phyloP scores from a whole-genome alignment of 2,888 invertebrate species.

The Zonitis immaculata region DNA sequence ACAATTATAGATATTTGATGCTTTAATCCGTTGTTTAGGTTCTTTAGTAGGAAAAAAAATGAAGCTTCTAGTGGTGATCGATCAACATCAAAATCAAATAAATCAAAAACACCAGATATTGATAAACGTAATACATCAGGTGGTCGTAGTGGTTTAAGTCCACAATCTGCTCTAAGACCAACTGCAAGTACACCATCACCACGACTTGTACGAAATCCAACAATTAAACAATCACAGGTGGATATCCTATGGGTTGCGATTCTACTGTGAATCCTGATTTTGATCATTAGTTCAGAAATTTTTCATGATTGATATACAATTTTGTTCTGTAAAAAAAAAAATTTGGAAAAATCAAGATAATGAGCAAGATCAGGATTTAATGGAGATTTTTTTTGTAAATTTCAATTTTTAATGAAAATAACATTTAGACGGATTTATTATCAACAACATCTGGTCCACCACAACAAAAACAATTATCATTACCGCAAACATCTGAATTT shows the following conservation, averaged over 20 bases:
- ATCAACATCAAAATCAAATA: conserved; percentile 59
- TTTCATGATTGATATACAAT: too few relatives aligned
- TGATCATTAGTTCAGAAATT: too few relatives aligned
- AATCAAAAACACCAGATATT: conserved; percentile 67
- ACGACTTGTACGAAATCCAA: conserved; percentile 48
- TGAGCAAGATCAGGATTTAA: too few relatives aligned
- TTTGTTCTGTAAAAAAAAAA: too few relatives aligned
- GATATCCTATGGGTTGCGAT: too few relatives aligned
- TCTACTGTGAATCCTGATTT: too few relatives aligned
- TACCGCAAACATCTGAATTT: conserved; percentile 64
- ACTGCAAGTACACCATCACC: conserved; percentile 48
- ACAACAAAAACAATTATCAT: conserved; percentile 69
- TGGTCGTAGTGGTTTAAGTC: conserved; percentile 28
- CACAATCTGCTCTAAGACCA: conserved; percentile 38
- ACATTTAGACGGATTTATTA: conserved; percentile 55
- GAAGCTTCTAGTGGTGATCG: conserved; percentile 65
- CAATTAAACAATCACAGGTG: conserved; percentile 55
- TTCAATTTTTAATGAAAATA: conserved; percentile 1
- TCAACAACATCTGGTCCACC: conserved; percentile 56
- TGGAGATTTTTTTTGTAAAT: conserved; percentile 21
- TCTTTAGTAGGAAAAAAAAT: conserved; percentile 75
- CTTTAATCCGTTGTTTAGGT: conserved; percentile 61
- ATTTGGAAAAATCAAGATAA: too few relatives aligned
- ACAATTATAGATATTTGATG: too few relatives aligned
- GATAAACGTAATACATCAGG: conserved; percentile 50